Conservation (phyloP, 1,140 invertebrate genomes). For the Lamellibrachia luymesi region DNA sequence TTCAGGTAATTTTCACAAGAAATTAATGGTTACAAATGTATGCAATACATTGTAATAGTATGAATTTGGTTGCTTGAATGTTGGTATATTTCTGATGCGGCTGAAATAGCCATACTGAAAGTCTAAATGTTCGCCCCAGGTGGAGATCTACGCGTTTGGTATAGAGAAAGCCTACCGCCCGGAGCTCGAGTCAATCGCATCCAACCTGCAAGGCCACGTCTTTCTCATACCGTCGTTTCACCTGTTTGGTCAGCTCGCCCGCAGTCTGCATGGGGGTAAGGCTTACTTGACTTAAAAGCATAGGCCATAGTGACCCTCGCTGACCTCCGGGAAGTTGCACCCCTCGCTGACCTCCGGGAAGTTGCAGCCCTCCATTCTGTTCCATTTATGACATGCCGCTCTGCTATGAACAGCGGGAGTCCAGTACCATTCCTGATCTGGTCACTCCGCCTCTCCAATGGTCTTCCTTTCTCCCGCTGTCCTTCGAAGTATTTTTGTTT, state of each 20-base stretch:
- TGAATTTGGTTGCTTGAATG: not conserved
- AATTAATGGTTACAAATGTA: not conserved
- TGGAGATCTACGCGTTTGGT: conserved; percentile 41
- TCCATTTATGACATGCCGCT: no score
- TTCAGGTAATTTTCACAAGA: not conserved
- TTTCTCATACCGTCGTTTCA: conserved; percentile 35
- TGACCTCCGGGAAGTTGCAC: no score
- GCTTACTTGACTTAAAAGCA: not conserved
- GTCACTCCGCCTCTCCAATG: no score
- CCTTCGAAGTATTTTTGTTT: no score
- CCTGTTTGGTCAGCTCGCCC: conserved; percentile 33
- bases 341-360: no score
- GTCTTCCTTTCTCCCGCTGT: no score
- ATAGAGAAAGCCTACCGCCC: conserved; percentile 35
- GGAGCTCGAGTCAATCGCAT: conserved; percentile 36
- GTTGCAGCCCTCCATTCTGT: no score
- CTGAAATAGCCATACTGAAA: not conserved
- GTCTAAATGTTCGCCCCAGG: not conserved
- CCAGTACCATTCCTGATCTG: no score
- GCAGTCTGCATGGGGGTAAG: conserved; percentile 37
- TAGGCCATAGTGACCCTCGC: no score
- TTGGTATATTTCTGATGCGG: not conserved
- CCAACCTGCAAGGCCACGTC: conserved; percentile 34
- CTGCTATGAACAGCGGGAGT: no score
- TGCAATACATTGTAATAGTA: not conserved